These are phyloP conservation scores for Drosophila hamatofila DNA, from an alignment of 2,888 invertebrate species.

Conservation along the genomic window DNA sequence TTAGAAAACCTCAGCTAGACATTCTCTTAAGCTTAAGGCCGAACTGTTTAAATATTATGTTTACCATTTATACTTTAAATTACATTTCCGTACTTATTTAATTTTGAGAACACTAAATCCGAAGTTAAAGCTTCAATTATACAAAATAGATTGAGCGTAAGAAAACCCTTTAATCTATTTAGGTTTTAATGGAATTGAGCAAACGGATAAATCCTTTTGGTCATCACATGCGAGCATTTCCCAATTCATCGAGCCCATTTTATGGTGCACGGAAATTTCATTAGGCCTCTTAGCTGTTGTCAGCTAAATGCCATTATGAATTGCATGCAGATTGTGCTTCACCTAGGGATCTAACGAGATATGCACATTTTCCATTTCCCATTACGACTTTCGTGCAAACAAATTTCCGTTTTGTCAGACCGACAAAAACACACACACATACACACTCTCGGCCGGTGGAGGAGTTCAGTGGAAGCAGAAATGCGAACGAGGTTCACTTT, in stretches of 20 bases:
- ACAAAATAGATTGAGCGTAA: not conserved
- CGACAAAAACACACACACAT: not conserved
- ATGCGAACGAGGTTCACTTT: conserved; percentile 55
- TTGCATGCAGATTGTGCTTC: conserved; percentile 39
- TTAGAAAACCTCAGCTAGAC: too few species aligned
- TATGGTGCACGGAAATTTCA: conserved; percentile 64
- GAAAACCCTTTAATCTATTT: not conserved
- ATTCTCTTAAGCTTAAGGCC: not conserved
- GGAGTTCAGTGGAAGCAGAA: conserved; percentile 44
- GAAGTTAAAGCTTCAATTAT: too few species aligned
- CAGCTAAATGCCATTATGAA: conserved; percentile 52
- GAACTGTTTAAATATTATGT: too few species aligned
- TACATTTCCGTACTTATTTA: too few species aligned
- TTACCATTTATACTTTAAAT: too few species aligned
- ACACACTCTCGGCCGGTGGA: not conserved
- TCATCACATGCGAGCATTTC: not conserved
- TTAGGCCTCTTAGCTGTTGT: conserved; percentile 55
- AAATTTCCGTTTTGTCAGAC: conserved; percentile 73
- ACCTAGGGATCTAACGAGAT: conserved; percentile 40
- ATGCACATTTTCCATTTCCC: conserved; percentile 63
- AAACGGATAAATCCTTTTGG: not conserved
- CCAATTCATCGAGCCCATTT: conserved; percentile 38
- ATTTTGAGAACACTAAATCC: too few species aligned
- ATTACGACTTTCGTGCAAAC: conserved; percentile 69
- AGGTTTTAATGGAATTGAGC: not conserved